Base-by-base conservation (phyloP, 2,888 invertebrate species). In the Aphidius colemani region DNA sequence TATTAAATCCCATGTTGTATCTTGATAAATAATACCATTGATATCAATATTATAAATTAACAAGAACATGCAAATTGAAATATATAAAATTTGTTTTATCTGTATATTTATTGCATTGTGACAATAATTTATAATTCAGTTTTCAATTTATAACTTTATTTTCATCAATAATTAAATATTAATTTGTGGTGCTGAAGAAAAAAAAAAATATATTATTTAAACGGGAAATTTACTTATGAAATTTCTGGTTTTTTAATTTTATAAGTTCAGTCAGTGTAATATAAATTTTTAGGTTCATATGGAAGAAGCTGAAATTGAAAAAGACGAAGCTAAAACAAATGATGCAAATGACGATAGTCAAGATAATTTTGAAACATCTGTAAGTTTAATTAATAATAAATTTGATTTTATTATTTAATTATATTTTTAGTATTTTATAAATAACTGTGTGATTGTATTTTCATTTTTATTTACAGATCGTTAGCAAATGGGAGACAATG, bases 401-500 rank as follows among this genome's bases (percentile, higher is more conserved):
- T 30, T 18, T 1, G 2, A 18, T 18, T n/a, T 18, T 18, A 18
- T 18, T 18, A 18, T 18, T 18, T 18, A 1, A 18, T 18, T 2
- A 30, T 30, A 30, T 30, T 30, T 30, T 30, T 30, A 30, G 3
- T 3, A 30, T 30, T 30, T 30, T 30, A 30, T 30, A 30, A 30
- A 4, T 30, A 5, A 30, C 5, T 30, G 68, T 68, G 69, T 80
- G 80, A 73, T 71, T 63, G 56, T 18, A 13, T n/a, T 41, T 45
- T 9, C 13, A n/a, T 18, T 30, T 60, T 61, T 61, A 51, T 53
- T 72, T 78, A 51, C 65, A 80, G 80, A 77, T 76, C 40, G 75
- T 81, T 44, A 82, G 81, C 63, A 82, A 82, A 63, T 82, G 81
- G 81, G 81, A 82, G 53, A 72, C 69, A 66, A 82, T 82, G 80